Percentiles rank a stretch among this genome's conserved stretches.
These are phyloP conservation scores for Piprites chloris DNA, from an alignment of 2,113 vertebrate species.

Conservation along the genomic window DNA sequence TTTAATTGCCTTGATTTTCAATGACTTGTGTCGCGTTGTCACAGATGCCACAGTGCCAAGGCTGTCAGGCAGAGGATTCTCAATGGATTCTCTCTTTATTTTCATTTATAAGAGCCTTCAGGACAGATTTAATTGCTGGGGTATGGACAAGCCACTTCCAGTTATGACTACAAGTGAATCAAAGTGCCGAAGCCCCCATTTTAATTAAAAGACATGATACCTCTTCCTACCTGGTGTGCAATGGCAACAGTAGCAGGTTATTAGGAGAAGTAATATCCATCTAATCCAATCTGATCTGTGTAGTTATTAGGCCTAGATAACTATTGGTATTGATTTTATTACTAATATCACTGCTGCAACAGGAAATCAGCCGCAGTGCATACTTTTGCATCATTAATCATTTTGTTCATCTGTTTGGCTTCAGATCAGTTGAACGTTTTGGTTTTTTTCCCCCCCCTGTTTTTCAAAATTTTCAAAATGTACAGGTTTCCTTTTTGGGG, in stretches of 20 bases:
- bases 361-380: background rate
- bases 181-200: background rate
- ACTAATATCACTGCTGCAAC: background rate
- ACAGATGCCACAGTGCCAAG: accelerated
- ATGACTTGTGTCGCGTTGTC: background rate
- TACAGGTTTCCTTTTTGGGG: background rate
- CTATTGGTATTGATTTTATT: conserved; percentile 59
- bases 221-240: background rate
- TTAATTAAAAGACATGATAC: conserved; percentile 38
- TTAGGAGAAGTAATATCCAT: conserved; percentile 8
- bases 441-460: too few species aligned
- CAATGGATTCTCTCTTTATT: background rate
- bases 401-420: background rate
- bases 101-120: background rate
- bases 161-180: background rate
- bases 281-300: background rate
- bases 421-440: background rate
- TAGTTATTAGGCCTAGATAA: conserved; percentile 38
- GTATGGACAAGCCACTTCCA: background rate
- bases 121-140: background rate
- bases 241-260: background rate
- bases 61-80: background rate
- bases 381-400: background rate
- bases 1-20: background rate
- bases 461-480: background rate